Base-by-base conservation (phyloP, 2,113 vertebrate genomes). In the Larimichthys polyactis region DNA sequence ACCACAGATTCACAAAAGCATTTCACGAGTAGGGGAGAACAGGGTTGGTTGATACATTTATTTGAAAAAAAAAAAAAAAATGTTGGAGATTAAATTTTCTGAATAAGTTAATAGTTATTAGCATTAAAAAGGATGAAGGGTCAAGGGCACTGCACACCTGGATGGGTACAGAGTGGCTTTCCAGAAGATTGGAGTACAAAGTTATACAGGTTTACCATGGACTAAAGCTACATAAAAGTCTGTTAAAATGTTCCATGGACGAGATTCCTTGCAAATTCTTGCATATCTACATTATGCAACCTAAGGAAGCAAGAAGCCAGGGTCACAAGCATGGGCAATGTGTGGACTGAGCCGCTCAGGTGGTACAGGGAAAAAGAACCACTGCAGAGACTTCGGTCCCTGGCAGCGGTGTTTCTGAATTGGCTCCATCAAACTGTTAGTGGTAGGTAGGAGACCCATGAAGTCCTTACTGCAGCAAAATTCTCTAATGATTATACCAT, bases 281-380 rank as follows among this genome's bases (percentile, higher is more conserved):
- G 44, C 67, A 86, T 55, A 74, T 76, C 58, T 24, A 64, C 65
- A 81, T 79, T 59, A 60, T 46, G 64, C 88, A 62, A 70, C 27
- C 49, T 36, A 29, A 81, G 58, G 58, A 71, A 77, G 74, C 14
- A 40, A 63, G 78, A 46, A 67, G 52, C 67, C 17, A 43, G 19
- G 63, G 63, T 49, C n/a, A 19, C 27, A 12, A 27, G 43, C 12
- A 3, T 2, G 32, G 48, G 27, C 49, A 27, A 14, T 12, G 6
- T 27, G 9, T 15, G 36, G 36, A 44, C 60, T 40, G 58, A 79
- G 55, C 24, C 9, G 16, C 29, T 16, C 12, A 46, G 69, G 15
- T 11, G 68, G 19, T 32, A 40, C 24, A 78, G 29, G 14, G 29
- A 59, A 17, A 71, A 57, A 73, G 29, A 29, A 9, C 36, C 0